Percentiles rank a stretch among this genome's conserved stretches.
These are phyloP conservation scores for Diogma glabrata DNA, from an alignment of 2,888 invertebrate genomes.

Conservation along the genomic window DNA sequence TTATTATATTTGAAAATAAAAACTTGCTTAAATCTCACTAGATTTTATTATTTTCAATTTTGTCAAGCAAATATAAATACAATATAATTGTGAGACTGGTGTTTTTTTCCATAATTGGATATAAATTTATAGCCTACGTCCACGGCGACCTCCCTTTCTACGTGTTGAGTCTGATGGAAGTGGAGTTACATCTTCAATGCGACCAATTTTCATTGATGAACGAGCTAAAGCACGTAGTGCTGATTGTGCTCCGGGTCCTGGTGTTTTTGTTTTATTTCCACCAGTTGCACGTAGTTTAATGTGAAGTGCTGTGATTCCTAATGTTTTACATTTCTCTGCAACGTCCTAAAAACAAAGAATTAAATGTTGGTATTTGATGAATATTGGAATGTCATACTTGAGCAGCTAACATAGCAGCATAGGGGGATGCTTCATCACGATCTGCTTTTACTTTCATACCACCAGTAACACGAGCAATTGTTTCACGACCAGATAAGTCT, in stretches of 20 bases:
- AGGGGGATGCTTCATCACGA: constrained; percentile 98
- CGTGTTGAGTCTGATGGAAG: constrained; percentile 98
- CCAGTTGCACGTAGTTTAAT: constrained; percentile 98
- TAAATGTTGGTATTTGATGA: constrained; percentile 19
- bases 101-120: no score
- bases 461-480: constrained; percentile 89
- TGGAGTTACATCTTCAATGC: constrained; percentile 99
- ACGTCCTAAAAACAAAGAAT: constrained; percentile 61
- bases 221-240: constrained; percentile 96
- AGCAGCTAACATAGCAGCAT: constrained; percentile 99
- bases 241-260: constrained; percentile 97
- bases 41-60: no score
- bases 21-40: no score
- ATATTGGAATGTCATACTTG: constrained; percentile 53
- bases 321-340: constrained; percentile 93
- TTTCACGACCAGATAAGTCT: constrained; percentile 94
- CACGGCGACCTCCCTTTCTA: constrained; percentile 99
- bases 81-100: no score
- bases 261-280: constrained; percentile 96
- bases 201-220: constrained; percentile 98
- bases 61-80: no score
- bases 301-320: constrained; percentile 96
- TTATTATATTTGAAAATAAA: no score
- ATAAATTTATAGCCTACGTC: constrained; percentile 85
- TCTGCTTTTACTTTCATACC: constrained; percentile 99